These are phyloP conservation scores for Podarcis siculus DNA, from an alignment of 2,797 vertebrate species.

Conservation along the genomic window DNA sequence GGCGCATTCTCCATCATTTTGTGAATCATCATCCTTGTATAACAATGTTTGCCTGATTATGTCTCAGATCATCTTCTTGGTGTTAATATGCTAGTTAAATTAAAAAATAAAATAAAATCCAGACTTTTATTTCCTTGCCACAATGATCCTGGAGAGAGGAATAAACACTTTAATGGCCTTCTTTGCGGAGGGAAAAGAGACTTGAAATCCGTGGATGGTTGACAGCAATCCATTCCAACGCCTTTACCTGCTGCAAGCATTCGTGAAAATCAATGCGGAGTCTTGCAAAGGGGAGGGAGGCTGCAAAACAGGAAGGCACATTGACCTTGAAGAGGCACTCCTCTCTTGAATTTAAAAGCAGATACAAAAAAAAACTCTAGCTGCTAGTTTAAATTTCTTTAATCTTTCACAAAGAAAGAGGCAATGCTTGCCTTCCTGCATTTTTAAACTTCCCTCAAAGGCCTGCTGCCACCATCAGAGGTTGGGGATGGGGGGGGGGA, in stretches of 20 bases:
- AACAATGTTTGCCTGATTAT: neutral
- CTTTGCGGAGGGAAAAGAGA: neutral
- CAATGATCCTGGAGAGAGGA: neutral
- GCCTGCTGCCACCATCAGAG: conserved; percentile 57
- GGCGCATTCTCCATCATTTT: neutral
- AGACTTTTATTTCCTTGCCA: conserved; percentile 32
- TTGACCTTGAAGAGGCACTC: conserved; percentile 66
- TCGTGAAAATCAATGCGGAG: neutral
- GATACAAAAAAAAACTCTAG: conserved; percentile 36
- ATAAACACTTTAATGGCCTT: neutral
- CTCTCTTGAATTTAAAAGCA: conserved; percentile 52
- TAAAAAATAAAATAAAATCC: neutral
- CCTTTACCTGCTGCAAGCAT: conserved; percentile 10
- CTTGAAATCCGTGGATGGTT: neutral
- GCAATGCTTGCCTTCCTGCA: conserved; percentile 13
- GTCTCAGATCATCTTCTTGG: neutral
- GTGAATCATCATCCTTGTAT: neutral
- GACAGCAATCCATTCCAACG: neutral
- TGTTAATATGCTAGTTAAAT: neutral
- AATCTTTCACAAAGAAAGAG: conserved; percentile 46
- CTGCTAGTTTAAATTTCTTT: neutral
- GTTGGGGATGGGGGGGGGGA: conserved; percentile 56
- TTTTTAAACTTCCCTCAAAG: conserved; percentile 55
- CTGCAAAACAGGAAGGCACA: neutral
- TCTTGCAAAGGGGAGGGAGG: neutral